Evolutionary conservation across 2,888 invertebrate species (phyloP).

Genomic region (Mythimna impura): DNA sequence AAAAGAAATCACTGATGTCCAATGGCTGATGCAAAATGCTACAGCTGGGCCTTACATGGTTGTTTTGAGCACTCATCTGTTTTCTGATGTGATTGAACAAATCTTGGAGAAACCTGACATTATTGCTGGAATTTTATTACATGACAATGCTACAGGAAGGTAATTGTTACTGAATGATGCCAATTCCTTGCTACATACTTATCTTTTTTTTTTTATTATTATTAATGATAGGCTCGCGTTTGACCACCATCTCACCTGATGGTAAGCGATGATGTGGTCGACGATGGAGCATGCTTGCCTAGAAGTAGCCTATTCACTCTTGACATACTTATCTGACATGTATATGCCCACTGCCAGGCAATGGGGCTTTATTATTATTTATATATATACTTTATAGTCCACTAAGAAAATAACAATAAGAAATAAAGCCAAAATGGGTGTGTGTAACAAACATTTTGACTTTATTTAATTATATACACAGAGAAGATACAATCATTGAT

Average conservation of each 20-base stretch:
- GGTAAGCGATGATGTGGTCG: no score
- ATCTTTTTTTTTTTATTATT: no score
- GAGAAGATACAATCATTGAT: not conserved
- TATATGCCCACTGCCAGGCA: not conserved
- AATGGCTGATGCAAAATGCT: constrained; percentile 93
- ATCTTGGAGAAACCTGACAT: constrained; percentile 88
- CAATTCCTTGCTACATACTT: not conserved
- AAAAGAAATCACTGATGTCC: constrained; percentile 91
- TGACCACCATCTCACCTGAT: no score
- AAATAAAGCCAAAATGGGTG: no score
- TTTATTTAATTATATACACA: no score
- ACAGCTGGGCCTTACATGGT: constrained; percentile 96
- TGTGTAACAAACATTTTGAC: no score
- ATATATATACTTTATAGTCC: no score
- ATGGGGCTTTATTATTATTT: not conserved
- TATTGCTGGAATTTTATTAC: constrained; percentile 92
- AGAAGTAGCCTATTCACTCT: no score
- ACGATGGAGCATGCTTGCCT: no score
- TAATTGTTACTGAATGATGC: constrained; percentile 58
- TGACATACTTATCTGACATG: not conserved
- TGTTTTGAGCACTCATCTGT: constrained; percentile 92
- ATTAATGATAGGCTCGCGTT: no score
- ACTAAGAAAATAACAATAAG: no score
- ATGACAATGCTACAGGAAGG: constrained; percentile 86
- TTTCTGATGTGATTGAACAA: constrained; percentile 87